phyloP scores from a whole-genome alignment of 92 coral and sea anemone species.

The Epizoanthus stellaris region DNA sequence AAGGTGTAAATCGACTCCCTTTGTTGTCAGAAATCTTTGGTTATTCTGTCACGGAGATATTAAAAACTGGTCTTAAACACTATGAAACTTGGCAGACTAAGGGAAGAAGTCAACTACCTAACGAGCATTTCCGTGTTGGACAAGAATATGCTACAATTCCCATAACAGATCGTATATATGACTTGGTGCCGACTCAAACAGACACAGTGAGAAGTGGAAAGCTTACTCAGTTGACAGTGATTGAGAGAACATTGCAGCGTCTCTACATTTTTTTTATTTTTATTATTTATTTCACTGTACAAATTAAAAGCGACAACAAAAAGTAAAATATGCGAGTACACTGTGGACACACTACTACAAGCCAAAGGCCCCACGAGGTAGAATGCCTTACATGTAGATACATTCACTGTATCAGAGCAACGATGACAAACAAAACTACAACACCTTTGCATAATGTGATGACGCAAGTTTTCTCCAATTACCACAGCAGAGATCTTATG shows the following conservation, averaged over 20 bases:
- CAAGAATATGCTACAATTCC: not conserved
- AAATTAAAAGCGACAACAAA: no score
- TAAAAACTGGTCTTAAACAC: no score
- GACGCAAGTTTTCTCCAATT: not conserved
- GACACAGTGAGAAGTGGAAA: not conserved
- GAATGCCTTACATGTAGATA: no score
- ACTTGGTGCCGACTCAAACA: not conserved
- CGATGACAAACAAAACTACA: not conserved
- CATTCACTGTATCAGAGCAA: not conserved
- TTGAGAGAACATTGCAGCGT: not conserved
- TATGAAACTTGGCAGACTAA: not conserved
- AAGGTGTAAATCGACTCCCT: not conserved
- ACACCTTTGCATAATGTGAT: not conserved
- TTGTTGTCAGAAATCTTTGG: not conserved
- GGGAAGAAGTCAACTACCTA: not conserved
- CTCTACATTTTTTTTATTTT: no score
- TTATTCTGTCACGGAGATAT: not conserved
- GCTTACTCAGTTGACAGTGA: not conserved
- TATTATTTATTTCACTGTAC: no score
- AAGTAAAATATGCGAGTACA: no score
- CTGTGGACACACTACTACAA: no score
- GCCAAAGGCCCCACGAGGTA: no score
- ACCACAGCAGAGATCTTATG: not conserved
- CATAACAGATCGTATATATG: not conserved
- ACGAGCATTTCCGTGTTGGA: conserved; percentile 6